phyloP scores from a whole-genome alignment of 2,113 vertebrate genomes.

The Anhinga rufa region DNA sequence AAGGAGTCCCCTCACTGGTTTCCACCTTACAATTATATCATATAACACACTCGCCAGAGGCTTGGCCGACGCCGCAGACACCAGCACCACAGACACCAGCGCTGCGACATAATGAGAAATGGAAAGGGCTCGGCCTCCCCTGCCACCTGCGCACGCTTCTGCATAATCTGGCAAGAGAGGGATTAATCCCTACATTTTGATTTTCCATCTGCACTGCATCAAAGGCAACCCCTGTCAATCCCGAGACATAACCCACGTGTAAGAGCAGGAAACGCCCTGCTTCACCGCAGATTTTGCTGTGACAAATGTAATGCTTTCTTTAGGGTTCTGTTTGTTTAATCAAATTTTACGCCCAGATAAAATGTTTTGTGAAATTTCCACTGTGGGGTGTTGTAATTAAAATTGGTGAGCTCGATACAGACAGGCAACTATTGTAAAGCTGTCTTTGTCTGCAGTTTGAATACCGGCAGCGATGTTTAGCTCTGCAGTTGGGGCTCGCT shows the following conservation, averaged over 20 bases:
- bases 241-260: background rate
- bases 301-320: background rate
- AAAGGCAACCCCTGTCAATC: constrained; percentile 1
- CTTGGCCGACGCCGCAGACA: background rate
- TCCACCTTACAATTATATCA: constrained; percentile 5
- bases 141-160: constrained; percentile 28
- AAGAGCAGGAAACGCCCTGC: background rate
- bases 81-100: background rate
- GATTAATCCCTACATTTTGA: constrained; percentile 10
- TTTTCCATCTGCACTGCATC: constrained; percentile 40
- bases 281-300: background rate
- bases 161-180: background rate
- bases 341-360: background rate
- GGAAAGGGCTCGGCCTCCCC: constrained; percentile 3
- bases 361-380: background rate
- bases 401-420: background rate
- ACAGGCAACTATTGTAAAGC: background rate
- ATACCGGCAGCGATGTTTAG: background rate
- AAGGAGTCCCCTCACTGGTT: background rate
- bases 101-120: background rate
- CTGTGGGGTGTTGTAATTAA: constrained; percentile 22
- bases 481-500: background rate
- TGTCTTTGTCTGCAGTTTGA: background rate
- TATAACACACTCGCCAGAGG: background rate
- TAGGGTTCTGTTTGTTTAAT: background rate